Evolutionary conservation across 2,113 vertebrate genomes (phyloP).

Genomic region (Platysternon megacephalum): DNA sequence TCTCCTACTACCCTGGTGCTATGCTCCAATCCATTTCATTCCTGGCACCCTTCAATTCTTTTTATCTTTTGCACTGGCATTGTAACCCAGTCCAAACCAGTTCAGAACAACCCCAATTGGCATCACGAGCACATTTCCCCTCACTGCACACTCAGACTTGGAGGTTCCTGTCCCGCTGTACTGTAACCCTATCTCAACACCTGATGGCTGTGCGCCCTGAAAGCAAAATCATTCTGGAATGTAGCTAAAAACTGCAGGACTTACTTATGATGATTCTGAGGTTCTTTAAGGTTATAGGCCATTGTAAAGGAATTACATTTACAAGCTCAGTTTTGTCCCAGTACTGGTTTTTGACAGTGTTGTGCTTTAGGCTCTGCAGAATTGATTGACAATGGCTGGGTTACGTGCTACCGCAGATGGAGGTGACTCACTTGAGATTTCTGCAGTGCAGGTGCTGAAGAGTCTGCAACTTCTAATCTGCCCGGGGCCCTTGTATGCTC

Average conservation of each 20-base stretch:
- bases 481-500: constrained; percentile 42
- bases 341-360: constrained; percentile 10
- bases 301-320: constrained; percentile 13
- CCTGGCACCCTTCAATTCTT: background rate
- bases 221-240: background rate
- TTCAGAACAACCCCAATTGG: background rate
- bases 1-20: background rate
- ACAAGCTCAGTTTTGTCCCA: background rate
- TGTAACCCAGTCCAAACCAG: background rate
- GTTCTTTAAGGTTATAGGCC: constrained; percentile 20
- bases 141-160: background rate
- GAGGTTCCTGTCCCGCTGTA: background rate
- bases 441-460: constrained; percentile 56
- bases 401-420: constrained; percentile 51
- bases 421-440: constrained; percentile 59
- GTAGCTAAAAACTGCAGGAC: background rate
- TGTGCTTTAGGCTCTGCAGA: background rate
- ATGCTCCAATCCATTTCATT: background rate
- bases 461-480: constrained; percentile 23
- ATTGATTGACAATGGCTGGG: constrained; percentile 25
- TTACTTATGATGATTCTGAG: background rate
- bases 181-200: background rate
- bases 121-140: background rate
- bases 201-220: background rate
- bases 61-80: background rate